A percentile compares a stretch with the other conserved stretches of the same genome.
phyloP scores from a whole-genome alignment of 2,113 vertebrate genomes.

The Galemys pyrenaicus region DNA sequence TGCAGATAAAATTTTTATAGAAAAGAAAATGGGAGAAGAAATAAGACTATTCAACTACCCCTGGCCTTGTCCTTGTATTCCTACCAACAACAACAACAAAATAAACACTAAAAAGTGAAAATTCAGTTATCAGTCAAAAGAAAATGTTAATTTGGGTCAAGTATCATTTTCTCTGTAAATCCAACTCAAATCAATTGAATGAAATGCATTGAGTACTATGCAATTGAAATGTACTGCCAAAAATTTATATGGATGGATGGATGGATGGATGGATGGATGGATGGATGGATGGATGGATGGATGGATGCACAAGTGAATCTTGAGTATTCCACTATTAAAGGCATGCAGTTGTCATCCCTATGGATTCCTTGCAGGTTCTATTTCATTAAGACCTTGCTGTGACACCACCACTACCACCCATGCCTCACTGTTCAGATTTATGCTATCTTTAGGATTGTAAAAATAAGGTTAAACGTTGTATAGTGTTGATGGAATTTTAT shows the following conservation, averaged over 20 bases:
- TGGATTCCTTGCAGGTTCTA: neutral
- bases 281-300: too few species aligned
- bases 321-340: neutral
- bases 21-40: neutral
- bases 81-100: neutral
- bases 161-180: conserved; percentile 30
- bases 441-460: conserved; percentile 34
- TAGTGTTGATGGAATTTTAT: conserved; percentile 55
- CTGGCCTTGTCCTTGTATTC: neutral
- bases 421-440: conserved; percentile 64
- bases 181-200: neutral
- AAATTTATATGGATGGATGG: neutral
- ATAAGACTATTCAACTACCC: neutral
- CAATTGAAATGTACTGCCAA: neutral
- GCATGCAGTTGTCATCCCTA: neutral
- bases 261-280: too few species aligned
- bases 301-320: neutral
- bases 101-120: neutral
- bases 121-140: neutral
- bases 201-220: neutral
- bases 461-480: conserved; percentile 64
- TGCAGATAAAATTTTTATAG: neutral
- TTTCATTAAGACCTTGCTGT: conserved; percentile 48
- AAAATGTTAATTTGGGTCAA: neutral
- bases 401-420: neutral